Conservation (phyloP, 2,113 vertebrate genomes). For the Chrysochloris asiatica region DNA sequence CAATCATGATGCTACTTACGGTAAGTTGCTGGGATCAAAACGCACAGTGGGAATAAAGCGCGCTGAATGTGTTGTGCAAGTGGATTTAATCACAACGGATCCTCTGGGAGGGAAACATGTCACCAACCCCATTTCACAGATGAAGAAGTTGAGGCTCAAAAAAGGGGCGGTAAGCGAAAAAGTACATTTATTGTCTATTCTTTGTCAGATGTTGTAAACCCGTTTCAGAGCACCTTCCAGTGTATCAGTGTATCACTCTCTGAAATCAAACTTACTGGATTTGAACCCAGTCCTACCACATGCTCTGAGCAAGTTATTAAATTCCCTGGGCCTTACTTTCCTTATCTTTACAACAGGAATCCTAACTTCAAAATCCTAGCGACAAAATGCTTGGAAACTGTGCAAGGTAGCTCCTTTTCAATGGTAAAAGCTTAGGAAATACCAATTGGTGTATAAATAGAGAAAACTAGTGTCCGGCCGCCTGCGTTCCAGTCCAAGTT, state of each 20-base stretch:
- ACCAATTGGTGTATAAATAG: not conserved
- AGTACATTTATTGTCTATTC: not conserved
- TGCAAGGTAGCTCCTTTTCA: not conserved
- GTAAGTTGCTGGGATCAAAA: constrained; percentile 45
- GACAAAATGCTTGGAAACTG: constrained; percentile 13
- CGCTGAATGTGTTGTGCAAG: not conserved
- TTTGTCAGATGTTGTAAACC: not conserved
- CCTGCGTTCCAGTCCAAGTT: not conserved
- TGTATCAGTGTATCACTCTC: not conserved
- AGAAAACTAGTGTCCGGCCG: not conserved
- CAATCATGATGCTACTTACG: constrained; percentile 44
- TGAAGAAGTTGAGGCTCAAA: constrained; percentile 8
- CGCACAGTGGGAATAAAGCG: not conserved
- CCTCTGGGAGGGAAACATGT: not conserved
- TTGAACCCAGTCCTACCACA: constrained; percentile 6
- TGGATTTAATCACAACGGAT: not conserved
- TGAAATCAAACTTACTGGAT: constrained; percentile 5
- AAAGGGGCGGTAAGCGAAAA: constrained; percentile 6
- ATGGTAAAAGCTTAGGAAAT: not conserved
- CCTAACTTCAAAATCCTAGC: not conserved
- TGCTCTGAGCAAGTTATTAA: constrained; percentile 22
- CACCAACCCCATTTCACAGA: not conserved
- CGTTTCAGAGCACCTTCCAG: not conserved
- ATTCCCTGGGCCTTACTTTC: not conserved
- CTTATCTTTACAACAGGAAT: not conserved